Base-by-base conservation (phyloP, 2,888 invertebrate species). In the Synergus umbraculus region DNA sequence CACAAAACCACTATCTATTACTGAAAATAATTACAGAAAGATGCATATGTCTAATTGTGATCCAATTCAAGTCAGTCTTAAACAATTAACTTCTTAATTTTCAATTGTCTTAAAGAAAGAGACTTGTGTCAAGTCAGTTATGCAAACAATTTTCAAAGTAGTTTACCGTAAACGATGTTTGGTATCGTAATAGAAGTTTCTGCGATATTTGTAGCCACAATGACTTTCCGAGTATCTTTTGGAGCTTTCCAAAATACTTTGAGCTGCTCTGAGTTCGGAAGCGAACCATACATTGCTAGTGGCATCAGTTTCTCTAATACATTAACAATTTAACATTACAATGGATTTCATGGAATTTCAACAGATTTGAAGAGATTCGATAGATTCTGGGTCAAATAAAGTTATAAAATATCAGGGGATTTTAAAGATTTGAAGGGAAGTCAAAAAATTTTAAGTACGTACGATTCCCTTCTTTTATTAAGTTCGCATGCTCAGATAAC, bases 161-260 rank as follows among this genome's bases (percentile, higher is more conserved):
- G 66, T 69, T 93, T 92, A 97, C 97, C 97, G 92, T 98, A 98
- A 46, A 96, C 96, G 83, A 99, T 95, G 41, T 98, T 98, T 4
- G 97, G 96, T 88, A 99, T 98, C 0, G 99, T 99, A 22, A 99
- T 95, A 1, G 98, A 98, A 0, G 99, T 97, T 92, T 99, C 99
- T 0, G 99, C 99, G 77, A 99, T 97, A 90, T 99, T 99, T 0
- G 99, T 99, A 0, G 99, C 97, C 5, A 99, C 93, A 0, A 99
- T 95, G 37, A 99, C 95, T 93, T 99, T 99, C 44, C 99, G 93
- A 0, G 95, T 94, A 49, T 95, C 95, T 82, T 94, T 94, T 9
- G 94, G 93, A 0, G 95, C 94, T 12, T 93, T 93, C 87, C 96
- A 95, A 90, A 98, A 98, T 0, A 97, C 98, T 89, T 96, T 96